Conservation (phyloP, 2,113 vertebrate species). For the Labeo catla region DNA sequence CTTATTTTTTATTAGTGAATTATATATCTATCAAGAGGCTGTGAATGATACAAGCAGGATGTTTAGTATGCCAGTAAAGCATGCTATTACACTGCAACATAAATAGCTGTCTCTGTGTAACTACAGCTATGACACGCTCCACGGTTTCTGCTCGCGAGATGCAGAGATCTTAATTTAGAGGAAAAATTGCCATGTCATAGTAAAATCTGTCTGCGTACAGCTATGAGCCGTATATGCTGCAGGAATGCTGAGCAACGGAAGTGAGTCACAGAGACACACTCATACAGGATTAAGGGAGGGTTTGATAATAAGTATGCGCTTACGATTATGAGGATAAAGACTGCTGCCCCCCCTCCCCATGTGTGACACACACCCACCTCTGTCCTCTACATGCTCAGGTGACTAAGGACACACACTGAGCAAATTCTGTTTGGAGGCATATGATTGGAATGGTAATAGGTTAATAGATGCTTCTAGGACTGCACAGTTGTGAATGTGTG, state of each 20-base stretch:
- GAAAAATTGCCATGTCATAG: slow-evolving; percentile 20
- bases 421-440: slow-evolving; percentile 2
- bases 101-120: slow-evolving; percentile 9
- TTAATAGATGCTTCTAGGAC: neutral
- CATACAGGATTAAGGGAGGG: neutral
- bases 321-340: neutral
- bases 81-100: neutral
- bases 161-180: slow-evolving; percentile 3
- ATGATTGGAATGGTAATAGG: slow-evolving; percentile 9
- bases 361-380: neutral
- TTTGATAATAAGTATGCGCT: neutral
- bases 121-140: neutral
- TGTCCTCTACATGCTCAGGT: slow-evolving; percentile 6
- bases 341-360: neutral
- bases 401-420: slow-evolving; percentile 12
- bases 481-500: neutral
- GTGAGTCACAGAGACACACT: neutral
- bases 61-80: neutral
- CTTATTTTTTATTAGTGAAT: neutral
- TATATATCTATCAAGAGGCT: neutral
- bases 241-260: neutral
- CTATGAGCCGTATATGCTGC: neutral
- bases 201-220: neutral
- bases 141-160: neutral
- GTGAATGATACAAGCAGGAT: neutral